Conservation (phyloP, 2,113 vertebrate genomes). For the Cheilinus undulatus region DNA sequence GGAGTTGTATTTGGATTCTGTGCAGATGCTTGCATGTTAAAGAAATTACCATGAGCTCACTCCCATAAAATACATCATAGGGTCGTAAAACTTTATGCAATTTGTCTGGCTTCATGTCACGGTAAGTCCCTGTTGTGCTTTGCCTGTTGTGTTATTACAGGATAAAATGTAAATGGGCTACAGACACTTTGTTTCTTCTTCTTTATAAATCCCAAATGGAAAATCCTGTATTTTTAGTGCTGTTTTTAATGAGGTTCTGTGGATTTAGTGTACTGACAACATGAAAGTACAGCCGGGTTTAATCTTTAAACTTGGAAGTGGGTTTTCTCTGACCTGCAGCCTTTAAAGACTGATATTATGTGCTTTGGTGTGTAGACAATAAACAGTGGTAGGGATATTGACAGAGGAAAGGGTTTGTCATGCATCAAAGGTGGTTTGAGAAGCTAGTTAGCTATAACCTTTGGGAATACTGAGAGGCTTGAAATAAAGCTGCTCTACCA, state of each 20-base stretch:
- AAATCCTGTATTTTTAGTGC: not conserved
- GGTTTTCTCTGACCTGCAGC: conserved; percentile 19
- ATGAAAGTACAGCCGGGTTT: not conserved
- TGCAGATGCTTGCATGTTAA: conserved; percentile 49
- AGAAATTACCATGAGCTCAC: conserved; percentile 70
- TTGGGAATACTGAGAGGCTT: no score
- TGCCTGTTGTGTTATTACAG: conserved; percentile 27
- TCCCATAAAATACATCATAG: conserved; percentile 53
- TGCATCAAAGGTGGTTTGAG: no score
- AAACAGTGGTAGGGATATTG: no score
- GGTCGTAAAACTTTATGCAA: conserved; percentile 58
- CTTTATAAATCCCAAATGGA: conserved; percentile 14
- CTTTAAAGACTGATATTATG: not conserved
- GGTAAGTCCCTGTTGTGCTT: conserved; percentile 50
- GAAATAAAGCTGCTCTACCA: no score
- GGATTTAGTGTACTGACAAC: not conserved
- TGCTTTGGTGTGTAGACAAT: no score
- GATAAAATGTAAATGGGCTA: conserved; percentile 11
- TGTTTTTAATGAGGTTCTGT: not conserved
- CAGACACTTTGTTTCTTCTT: not conserved
- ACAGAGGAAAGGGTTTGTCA: no score
- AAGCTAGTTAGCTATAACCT: no score
- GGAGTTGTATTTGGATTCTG: conserved; percentile 4
- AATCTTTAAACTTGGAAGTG: not conserved
- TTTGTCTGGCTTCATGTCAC: conserved; percentile 42